Evolutionary conservation across 2,888 invertebrate genomes (phyloP), one percentile per base, ranked within the genome.

Genomic region (Lydus trimaculatus): DNA sequence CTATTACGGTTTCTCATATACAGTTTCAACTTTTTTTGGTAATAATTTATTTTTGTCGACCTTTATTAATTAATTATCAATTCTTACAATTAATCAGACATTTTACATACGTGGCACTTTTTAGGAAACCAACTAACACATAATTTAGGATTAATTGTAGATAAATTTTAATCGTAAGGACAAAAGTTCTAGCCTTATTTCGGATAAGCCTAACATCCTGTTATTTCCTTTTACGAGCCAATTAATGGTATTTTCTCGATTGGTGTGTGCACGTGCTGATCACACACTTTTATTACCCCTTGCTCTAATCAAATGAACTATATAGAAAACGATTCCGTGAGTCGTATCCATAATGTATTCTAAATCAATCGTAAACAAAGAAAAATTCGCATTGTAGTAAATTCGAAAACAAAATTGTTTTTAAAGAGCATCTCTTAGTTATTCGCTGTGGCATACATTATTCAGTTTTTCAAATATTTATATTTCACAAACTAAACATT

Each of bases 401-500:
- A n/a, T n/a, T n/a, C n/a, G n/a, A n/a, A n/a, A n/a, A n/a, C n/a
- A n/a, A n/a, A n/a, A n/a, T n/a, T n/a, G n/a, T n/a, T n/a, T n/a
- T n/a, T n/a, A n/a, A 63, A 43, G 28, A 31, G 58, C 62, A 63
- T 63, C 61, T 48, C 33, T 36, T 28, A 2, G 28, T 28, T 13
- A 43, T 63, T 66, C n/a, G n/a, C 62, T 23, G 33, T 33, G 31
- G 61, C 58, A 23, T 63, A 31, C 56, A 66, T 66, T 56, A 58
- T 66, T 62, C 58, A 58, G 43, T 62, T 63, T 62, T 66, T 66
- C 33, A 25, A n/a, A 9, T 58, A 31, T 33, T 48, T 13, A 28
- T 58, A 39, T 15, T 58, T 62, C 58, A 58, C 61, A 63, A 63
- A 63, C 63, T 63, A 63, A 28, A 66, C 59, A 58, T 62, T 66